phyloP scores from a whole-genome alignment of 2,113 vertebrate species.

The Actenoides lindsayi region DNA sequence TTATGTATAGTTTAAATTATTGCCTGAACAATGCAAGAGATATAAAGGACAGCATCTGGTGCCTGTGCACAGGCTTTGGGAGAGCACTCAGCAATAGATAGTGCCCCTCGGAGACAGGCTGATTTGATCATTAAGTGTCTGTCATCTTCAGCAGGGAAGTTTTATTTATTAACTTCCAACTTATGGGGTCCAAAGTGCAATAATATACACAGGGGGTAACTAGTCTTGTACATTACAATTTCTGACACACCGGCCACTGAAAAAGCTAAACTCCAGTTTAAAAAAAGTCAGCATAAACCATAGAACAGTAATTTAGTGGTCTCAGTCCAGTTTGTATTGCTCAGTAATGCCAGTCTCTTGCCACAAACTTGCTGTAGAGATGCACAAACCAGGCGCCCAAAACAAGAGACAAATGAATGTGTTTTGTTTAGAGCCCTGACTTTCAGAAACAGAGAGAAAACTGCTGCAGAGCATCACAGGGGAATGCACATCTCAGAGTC shows the following conservation, averaged over 20 bases:
- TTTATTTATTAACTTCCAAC: not conserved
- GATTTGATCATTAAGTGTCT: not conserved
- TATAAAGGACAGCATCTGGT: not conserved
- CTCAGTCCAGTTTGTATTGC: accelerated
- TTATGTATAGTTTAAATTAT: not conserved
- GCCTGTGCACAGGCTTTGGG: no score
- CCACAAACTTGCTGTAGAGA: not conserved
- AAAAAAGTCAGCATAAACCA: not conserved
- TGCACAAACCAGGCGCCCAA: not conserved
- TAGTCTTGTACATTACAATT: not conserved
- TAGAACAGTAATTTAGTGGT: not conserved
- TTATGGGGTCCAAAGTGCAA: not conserved
- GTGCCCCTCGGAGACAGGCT: not conserved
- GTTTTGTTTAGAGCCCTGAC: not conserved
- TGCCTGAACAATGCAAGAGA: not conserved
- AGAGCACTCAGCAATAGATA: accelerated
- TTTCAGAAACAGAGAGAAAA: not conserved
- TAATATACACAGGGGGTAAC: not conserved
- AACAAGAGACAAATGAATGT: not conserved
- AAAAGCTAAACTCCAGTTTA: not conserved
- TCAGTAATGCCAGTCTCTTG: not conserved
- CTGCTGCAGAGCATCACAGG: not conserved
- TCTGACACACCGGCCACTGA: not conserved
- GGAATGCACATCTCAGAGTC: accelerated
- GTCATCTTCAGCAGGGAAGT: not conserved